Evolutionary conservation across 2,888 invertebrate genomes (phyloP), one percentile per base, ranked within the genome.

Genomic region (Apotomis betuletana): DNA sequence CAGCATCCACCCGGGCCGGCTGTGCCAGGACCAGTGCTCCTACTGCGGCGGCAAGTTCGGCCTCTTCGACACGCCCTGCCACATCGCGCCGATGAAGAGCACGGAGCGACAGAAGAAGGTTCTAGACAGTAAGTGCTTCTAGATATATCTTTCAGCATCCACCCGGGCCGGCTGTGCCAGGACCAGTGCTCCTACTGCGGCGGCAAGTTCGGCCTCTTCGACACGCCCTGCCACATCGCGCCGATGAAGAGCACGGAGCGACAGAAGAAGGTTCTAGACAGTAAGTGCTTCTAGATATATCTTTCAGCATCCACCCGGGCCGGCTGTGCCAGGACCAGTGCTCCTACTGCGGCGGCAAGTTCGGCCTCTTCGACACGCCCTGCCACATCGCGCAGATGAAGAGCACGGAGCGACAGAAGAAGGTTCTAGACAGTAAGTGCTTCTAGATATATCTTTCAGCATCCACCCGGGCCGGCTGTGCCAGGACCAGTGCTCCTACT

Each of bases 11-110:
- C 97, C 97, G 0, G 97, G 95, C 0, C 90, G 97, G 9, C 88
- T 97, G 65, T 97, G 97, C 84, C 96, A 96, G 85, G 97, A 97
- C 88, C 97, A 97, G 80, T 97, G 97, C 83, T 96, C 96, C 82
- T 97, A 97, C 85, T 97, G 97, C 83, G 97, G 97, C 70, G 97
- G 97, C 9, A 97, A 97, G 87, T 97, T 97, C 80, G 97, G 97
- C 0, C 94, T 97, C 0, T 95, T 97, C 76, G 97, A 97, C 82
- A 97, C 97, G 0, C 97, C 97, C 0, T 97, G 97, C 88, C 97
- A 97, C 83, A 96, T 97, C 67, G 97, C 97, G 0, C 97, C 97
- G 89, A 96, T 97, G 86, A 97, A 97, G 80, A 96, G 96, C 67
- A 93, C 94, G 0, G 97, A 97, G 74, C 90, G 97, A 13, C 97